Base-by-base conservation (phyloP, 1,140 invertebrate species). In the Saccostrea echinata region DNA sequence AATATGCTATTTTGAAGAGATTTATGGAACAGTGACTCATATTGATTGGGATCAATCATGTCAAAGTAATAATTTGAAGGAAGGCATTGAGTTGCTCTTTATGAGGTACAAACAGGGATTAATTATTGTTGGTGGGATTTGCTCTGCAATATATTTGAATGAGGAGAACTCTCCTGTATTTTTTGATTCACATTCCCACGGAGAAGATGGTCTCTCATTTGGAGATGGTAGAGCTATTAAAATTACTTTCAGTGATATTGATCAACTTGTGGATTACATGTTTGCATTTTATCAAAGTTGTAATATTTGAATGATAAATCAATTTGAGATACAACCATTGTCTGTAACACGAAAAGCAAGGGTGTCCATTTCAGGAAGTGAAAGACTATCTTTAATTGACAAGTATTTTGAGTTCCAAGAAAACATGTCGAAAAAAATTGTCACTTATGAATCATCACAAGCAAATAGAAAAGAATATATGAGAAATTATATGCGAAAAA, bases 161-260 rank as follows among this genome's bases (percentile, higher is more conserved):
- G 57, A 68, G 4, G 61, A 64, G 12, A 43, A 13, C n/a, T 43
- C 16, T 27, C 27, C n/a, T n/a, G 84, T 85, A 12, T 64, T 85
- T 21, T 85, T 85, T 85, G 84, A 85, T 57, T 55, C 51, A 27
- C 84, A 84, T 33, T 84, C 84, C 30, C 84, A 84, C 27, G 51
- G 55, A 64, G n/a, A 12, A n/a, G 84, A 68, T 64, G 84, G 84
- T 30, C 24, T 85, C 24, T 85, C 84, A n/a, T 27, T 8, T 30
- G 53, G 33, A 27, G 84, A 85, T 85, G 84, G 84, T 30, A 85
- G 24, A 30, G 51, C 83, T 57, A 18, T 84, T 4, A 24, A 55
- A 57, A 53, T 84, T n/a, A 30, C 53, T 24, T 84, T 84, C 55
- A 21, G 55, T 27, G 43, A 53, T 30, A 53, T 53, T 84, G 21